Percentiles rank a stretch among this genome's conserved stretches.
phyloP scores from a whole-genome alignment of 2,797 vertebrate species.

The Typhlichthys eigenmanni region DNA sequence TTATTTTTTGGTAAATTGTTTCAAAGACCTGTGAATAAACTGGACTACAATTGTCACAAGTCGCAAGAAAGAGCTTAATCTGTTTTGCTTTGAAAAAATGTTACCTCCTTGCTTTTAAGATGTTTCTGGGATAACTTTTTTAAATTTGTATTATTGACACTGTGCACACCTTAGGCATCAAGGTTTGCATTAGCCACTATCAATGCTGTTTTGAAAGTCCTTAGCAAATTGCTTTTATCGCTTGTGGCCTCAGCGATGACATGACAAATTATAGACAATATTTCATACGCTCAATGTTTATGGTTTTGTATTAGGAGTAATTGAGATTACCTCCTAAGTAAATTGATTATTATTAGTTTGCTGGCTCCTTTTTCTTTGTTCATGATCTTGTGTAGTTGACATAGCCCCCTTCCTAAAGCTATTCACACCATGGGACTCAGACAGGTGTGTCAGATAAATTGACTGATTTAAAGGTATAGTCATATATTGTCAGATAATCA shows the following conservation, averaged over 20 bases:
- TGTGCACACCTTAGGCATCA: slow-evolving; percentile 18
- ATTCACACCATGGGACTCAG: background rate
- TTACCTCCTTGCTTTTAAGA: slow-evolving; percentile 25
- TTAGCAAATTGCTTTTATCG: slow-evolving; percentile 12
- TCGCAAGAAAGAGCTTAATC: no score
- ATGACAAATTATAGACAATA: slow-evolving; percentile 33
- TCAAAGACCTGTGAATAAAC: no score
- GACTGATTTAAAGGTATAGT: no score
- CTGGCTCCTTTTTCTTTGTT: no score
- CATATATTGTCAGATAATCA: no score
- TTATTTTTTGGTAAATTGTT: no score
- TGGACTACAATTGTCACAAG: no score
- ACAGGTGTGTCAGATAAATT: no score
- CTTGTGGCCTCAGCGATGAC: slow-evolving; percentile 37
- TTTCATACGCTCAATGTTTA: slow-evolving; percentile 2
- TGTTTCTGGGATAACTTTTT: slow-evolving; percentile 39
- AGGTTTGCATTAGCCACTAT: background rate
- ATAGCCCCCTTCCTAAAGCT: background rate
- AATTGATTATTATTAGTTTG: slow-evolving; percentile 6
- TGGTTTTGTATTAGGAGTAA: slow-evolving; percentile 24
- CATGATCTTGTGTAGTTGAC: no score
- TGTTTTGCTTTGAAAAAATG: background rate
- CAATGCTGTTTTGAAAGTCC: slow-evolving; percentile 3
- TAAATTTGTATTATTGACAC: slow-evolving; percentile 1
- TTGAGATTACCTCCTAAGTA: slow-evolving; percentile 20